A percentile compares a stretch with the other conserved stretches of the same genome.
These are phyloP conservation scores for Pachycephus smyrnensis DNA, from an alignment of 2,888 invertebrate species.

Conservation along the genomic window DNA sequence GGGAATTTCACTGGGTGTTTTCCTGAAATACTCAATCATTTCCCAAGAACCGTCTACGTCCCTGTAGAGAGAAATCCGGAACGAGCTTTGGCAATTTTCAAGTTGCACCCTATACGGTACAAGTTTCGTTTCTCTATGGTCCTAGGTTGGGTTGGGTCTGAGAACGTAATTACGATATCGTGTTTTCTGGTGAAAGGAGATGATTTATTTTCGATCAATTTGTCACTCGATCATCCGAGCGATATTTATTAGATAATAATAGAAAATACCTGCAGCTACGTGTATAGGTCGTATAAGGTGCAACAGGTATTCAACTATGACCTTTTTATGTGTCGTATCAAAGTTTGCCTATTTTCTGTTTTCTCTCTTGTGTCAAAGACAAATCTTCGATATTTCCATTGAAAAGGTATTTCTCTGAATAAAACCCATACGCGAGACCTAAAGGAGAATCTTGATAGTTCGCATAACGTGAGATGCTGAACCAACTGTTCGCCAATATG, in stretches of 20 bases:
- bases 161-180: too few relatives aligned
- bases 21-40: conserved; percentile 28
- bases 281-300: not conserved
- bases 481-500: not conserved
- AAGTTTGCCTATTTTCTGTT: not conserved
- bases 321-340: not conserved
- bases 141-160: too few relatives aligned
- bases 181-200: too few relatives aligned
- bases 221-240: too few relatives aligned
- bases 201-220: too few relatives aligned
- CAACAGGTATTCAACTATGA: not conserved
- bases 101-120: too few relatives aligned
- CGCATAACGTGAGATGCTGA: not conserved
- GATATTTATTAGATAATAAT: not conserved
- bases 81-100: too few relatives aligned
- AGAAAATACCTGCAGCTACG: not conserved
- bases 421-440: not conserved
- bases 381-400: not conserved
- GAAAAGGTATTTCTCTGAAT: not conserved
- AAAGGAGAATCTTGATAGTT: not conserved
- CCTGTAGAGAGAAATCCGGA: too few relatives aligned
- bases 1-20: conserved; percentile 23
- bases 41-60: not conserved
- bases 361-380: not conserved
- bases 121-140: too few relatives aligned